Evolutionary conservation across 2,888 invertebrate genomes (phyloP).

Genomic region (Dione vanillae): DNA sequence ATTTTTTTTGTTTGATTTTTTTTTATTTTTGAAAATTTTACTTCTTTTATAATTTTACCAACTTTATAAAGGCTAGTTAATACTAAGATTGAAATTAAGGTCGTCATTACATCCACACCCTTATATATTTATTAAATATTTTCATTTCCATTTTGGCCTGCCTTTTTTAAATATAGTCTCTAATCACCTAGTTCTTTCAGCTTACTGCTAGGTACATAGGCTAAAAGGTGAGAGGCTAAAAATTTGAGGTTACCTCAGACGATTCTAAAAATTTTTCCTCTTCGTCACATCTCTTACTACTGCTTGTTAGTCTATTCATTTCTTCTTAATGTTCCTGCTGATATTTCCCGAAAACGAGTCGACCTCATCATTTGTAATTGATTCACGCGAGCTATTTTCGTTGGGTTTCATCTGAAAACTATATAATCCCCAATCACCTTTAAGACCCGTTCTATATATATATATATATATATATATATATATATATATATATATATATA

Average conservation of each 20-base stretch:
- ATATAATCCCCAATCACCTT: no score
- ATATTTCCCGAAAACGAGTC: background rate
- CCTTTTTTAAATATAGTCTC: background rate
- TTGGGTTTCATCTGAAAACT: slow-evolving; percentile 1
- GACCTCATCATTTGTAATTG: background rate
- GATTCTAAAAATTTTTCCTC: background rate
- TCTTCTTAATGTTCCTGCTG: background rate
- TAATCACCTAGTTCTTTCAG: background rate
- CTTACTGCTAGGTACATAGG: background rate
- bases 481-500: no score
- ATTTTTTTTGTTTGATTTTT: no score
- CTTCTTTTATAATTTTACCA: no score
- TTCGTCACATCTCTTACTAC: background rate
- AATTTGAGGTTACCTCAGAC: background rate
- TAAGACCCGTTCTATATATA: no score
- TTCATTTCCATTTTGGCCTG: background rate
- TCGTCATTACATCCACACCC: no score
- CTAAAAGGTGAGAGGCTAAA: background rate
- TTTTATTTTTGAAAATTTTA: no score
- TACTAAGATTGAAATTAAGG: no score
- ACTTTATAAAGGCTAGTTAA: no score
- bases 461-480: no score
- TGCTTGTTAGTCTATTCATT: background rate
- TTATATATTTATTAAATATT: no score
- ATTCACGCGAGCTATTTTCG: background rate